A percentile compares a stretch with the other conserved stretches of the same genome.
Conservation (phyloP, 2,113 vertebrate genomes). For the Steatornis caripensis region DNA sequence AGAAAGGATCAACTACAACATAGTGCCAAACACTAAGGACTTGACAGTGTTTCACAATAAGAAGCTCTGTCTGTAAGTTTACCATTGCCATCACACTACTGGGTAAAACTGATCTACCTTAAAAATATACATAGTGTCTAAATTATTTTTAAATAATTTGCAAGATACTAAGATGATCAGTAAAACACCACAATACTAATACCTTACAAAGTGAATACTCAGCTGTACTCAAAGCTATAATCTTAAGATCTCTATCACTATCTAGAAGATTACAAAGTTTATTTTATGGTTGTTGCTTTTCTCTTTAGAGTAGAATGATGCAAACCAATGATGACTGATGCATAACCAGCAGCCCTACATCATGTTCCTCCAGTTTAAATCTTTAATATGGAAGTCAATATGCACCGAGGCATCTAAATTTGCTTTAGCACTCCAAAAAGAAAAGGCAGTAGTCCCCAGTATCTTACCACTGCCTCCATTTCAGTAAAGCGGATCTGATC, state of each 20-base stretch:
- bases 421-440: fast-evolving
- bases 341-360: neutral
- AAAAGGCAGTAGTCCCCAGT: neutral
- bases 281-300: neutral
- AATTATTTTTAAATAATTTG: neutral
- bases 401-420: neutral
- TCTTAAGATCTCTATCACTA: fast-evolving
- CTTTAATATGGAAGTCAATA: neutral
- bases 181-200: neutral
- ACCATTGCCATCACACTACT: neutral
- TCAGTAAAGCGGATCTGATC: neutral
- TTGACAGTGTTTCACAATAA: neutral
- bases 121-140: fast-evolving
- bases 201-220: neutral
- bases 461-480: neutral
- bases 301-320: neutral
- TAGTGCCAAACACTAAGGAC: neutral
- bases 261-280: neutral
- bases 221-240: neutral
- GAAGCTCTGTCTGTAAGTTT: neutral
- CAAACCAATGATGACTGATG: neutral
- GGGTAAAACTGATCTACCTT: neutral
- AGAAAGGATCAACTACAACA: neutral
- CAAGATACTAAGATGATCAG: neutral
- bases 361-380: fast-evolving